phyloP scores from a whole-genome alignment of 2,113 vertebrate genomes.

The Sinocyclocheilus anshuiensis region DNA sequence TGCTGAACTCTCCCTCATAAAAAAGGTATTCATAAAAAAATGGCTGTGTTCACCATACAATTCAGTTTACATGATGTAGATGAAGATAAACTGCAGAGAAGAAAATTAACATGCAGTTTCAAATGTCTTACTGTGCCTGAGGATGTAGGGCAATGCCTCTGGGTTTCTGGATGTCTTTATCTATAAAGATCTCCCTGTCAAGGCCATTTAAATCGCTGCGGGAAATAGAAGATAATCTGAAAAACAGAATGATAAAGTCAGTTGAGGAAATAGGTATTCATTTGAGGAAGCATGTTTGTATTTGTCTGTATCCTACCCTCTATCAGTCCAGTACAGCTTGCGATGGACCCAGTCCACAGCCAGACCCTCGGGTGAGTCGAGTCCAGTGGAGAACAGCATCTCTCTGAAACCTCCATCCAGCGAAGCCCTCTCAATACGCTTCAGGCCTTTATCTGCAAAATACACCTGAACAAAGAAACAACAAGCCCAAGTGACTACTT shows the following conservation, averaged over 20 bases:
- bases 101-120: neutral
- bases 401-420: conserved; percentile 80
- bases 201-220: conserved; percentile 80
- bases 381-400: conserved; percentile 73
- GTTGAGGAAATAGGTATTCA: neutral
- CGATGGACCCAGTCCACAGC: conserved; percentile 88
- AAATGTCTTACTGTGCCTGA: conserved; percentile 79
- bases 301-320: conserved; percentile 71
- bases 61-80: neutral
- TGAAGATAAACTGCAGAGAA: neutral
- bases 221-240: conserved; percentile 81
- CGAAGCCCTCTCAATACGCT: conserved; percentile 84
- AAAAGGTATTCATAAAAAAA: neutral
- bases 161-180: conserved; percentile 78
- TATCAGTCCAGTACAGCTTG: conserved; percentile 91
- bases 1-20: neutral
- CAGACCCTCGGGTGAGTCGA: conserved; percentile 81
- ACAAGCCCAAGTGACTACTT: neutral
- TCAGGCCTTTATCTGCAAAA: conserved; percentile 81
- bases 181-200: conserved; percentile 76
- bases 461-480: conserved; percentile 77
- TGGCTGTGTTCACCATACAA: neutral
- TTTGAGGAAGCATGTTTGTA: neutral
- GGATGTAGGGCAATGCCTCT: conserved; percentile 88
- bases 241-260: conserved; percentile 33